Evolutionary conservation across 2,888 invertebrate species (phyloP), one percentile per base, ranked within the genome.

Genomic region (Agonopterix subpropinquella): DNA sequence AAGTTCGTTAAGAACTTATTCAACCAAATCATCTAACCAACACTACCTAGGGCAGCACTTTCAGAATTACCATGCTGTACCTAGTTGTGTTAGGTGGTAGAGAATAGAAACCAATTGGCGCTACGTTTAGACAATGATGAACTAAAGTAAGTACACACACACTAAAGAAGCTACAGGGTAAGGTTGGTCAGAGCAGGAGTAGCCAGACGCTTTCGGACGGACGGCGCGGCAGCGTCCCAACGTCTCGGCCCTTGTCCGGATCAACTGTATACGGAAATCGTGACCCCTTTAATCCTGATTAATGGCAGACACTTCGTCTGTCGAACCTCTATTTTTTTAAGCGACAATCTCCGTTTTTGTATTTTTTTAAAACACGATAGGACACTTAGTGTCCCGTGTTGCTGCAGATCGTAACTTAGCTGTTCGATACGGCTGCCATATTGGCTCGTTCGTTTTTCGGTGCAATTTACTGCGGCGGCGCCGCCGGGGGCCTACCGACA

Each of bases 351-450:
- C 63, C 61, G 67, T 74, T 80, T 83, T 82, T 72, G 67, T 76
- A 77, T 76, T 78, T 80, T 15, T 75, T 61, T 71, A 79, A 42
- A 80, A 88, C 87, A 87, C 80, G 86, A 80, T 85, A 85, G 85
- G 69, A 84, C 87, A 88, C 79, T 88, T 88, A 88, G 77, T 74
- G 77, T 63, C 62, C 70, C 74, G 67, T 86, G 84, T 85, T 77
- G 73, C 71, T 60, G 59, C 57, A 67, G 76, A 72, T 78, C 79
- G 83, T 82, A 80, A 85, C 76, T 85, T 81, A 81, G 77, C 71
- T 66, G 77, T 74, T 79, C 79, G 78, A 80, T 82, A 77, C 78
- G 74, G 73, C 73, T 77, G 80, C 78, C 78, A 80, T 80, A 78
- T 80, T 76, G 78, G 76, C 65, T 72, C 73, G 71, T 77, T 80